Evolutionary conservation across 2,797 vertebrate species (phyloP).

Genomic region (Protosalanx chinensis): DNA sequence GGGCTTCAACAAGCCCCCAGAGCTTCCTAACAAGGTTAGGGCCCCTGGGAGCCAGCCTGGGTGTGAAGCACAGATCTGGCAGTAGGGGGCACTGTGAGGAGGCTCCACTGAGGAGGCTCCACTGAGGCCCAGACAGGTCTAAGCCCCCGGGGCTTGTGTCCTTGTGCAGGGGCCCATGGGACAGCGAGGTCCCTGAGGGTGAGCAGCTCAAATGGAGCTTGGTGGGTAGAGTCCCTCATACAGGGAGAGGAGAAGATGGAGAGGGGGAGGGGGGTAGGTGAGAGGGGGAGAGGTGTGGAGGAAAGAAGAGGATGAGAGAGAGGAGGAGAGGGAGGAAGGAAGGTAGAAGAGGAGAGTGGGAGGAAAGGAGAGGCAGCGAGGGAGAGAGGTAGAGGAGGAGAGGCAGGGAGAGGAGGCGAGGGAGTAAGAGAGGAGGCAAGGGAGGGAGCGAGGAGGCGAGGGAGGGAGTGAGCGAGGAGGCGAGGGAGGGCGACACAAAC

Average conservation of each 20-base stretch:
- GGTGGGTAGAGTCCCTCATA: constrained; percentile 66
- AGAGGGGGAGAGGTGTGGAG: constrained; percentile 20
- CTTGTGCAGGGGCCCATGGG: constrained; percentile 65
- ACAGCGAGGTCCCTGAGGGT: constrained; percentile 66
- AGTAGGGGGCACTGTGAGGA: constrained; percentile 64
- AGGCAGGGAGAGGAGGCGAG: constrained; percentile 23
- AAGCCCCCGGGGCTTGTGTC: constrained; percentile 53
- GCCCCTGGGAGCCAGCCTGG: constrained; percentile 54
- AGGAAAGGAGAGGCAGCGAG: constrained; percentile 45
- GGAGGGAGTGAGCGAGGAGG: not conserved
- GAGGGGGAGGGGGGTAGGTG: constrained; percentile 27
- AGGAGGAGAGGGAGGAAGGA: constrained; percentile 44
- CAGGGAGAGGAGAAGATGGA: constrained; percentile 65
- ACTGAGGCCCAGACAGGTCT: constrained; percentile 67
- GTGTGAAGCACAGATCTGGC: constrained; percentile 51
- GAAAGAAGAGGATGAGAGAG: constrained; percentile 42
- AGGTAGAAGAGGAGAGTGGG: not conserved
- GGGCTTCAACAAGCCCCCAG: constrained; percentile 52
- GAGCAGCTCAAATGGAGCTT: constrained; percentile 75
- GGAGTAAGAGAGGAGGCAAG: constrained; percentile 41
- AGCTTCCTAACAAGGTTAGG: constrained; percentile 67
- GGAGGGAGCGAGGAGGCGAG: constrained; percentile 19
- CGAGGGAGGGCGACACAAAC: constrained; percentile 59
- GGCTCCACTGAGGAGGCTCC: constrained; percentile 31
- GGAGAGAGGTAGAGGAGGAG: constrained; percentile 1